Evolutionary conservation across 1,140 invertebrate genomes (phyloP).

Genomic region (Papilio aristodemus): DNA sequence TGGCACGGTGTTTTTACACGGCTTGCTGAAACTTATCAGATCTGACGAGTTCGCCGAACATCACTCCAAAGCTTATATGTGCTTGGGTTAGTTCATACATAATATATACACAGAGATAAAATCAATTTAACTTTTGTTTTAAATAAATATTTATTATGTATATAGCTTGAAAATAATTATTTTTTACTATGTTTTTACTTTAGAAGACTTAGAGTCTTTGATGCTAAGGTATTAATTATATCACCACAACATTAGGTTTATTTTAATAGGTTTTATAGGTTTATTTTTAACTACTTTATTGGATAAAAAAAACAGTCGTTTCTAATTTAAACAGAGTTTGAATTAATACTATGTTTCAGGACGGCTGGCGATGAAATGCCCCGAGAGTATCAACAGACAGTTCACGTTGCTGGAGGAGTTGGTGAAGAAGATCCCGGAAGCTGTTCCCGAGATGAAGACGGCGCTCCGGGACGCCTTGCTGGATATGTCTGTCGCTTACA

Average conservation of each 20-base stretch:
- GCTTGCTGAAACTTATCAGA: constrained; percentile 85
- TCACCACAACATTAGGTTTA: too few species aligned
- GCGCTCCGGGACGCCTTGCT: constrained; percentile 86
- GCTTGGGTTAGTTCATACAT: constrained; percentile 82
- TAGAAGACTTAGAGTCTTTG: too few species aligned
- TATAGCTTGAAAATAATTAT: too few species aligned
- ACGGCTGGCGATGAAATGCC: constrained; percentile 70
- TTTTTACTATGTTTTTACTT: too few species aligned
- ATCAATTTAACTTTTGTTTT: neutral
- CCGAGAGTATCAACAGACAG: constrained; percentile 65
- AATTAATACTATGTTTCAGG: constrained; percentile 46
- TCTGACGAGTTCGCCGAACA: constrained; percentile 83
- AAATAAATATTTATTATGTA: too few species aligned
- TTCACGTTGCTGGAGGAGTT: constrained; percentile 73
- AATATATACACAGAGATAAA: neutral
- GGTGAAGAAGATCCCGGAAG: constrained; percentile 81
- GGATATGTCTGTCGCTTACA: constrained; percentile 86
- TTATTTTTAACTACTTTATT: too few species aligned
- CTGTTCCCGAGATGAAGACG: constrained; percentile 82
- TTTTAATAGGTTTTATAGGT: too few species aligned
- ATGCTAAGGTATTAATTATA: too few species aligned
- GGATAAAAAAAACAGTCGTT: neutral
- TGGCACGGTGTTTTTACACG: constrained; percentile 84
- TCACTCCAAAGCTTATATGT: constrained; percentile 87
- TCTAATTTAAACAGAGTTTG: neutral